Percentiles rank a stretch among this genome's conserved stretches.
phyloP scores from a whole-genome alignment of 2,797 vertebrate species.

The Cacajao melanocephalus region DNA sequence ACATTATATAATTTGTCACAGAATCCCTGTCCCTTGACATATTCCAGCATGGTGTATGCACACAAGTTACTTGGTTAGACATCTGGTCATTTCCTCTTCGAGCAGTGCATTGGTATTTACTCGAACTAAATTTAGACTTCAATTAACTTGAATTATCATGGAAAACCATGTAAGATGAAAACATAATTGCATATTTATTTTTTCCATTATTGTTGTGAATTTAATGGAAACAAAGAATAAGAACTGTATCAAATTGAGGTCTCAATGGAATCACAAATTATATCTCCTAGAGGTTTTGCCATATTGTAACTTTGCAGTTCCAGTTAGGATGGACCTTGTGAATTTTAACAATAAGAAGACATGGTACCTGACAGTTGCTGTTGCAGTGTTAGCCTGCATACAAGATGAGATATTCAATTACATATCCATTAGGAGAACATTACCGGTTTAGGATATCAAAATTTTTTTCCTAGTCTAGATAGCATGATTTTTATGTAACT shows the following conservation, averaged over 20 bases:
- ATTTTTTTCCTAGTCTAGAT: neutral
- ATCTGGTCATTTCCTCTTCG: neutral
- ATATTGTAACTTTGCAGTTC: neutral
- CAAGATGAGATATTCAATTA: neutral
- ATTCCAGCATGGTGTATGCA: too few relatives aligned
- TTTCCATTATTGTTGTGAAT: neutral
- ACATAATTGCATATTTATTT: neutral
- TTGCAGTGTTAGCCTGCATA: neutral
- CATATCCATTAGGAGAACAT: neutral
- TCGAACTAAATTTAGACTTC: neutral
- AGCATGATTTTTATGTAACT: neutral
- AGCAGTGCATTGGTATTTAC: neutral
- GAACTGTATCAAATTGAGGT: neutral
- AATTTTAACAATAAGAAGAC: neutral
- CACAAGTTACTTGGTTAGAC: neutral
- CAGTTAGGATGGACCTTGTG: neutral
- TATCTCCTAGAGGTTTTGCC: neutral
- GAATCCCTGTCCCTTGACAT: neutral
- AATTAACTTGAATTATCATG: neutral
- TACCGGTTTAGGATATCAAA: neutral
- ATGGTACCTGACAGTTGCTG: neutral
- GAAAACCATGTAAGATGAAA: neutral
- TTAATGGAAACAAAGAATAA: neutral
- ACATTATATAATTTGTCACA: neutral
- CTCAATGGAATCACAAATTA: neutral